A percentile compares a stretch with the other conserved stretches of the same genome.
These are phyloP conservation scores for Falco cherrug DNA, from an alignment of 2,797 vertebrate genomes.

Conservation along the genomic window DNA sequence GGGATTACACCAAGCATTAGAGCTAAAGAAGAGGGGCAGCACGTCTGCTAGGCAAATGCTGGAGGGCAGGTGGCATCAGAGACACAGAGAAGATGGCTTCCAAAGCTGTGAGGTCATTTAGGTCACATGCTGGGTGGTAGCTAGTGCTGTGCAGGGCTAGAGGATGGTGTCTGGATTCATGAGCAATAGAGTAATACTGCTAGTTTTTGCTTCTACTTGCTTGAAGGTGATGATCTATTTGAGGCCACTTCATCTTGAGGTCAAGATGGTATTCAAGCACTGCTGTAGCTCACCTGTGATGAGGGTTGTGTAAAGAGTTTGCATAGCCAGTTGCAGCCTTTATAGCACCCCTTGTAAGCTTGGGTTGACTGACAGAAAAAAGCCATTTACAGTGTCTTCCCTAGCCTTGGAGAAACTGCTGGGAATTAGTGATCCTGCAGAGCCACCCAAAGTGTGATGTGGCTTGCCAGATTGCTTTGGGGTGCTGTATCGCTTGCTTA, in stretches of 20 bases:
- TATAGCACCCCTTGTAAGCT: background rate
- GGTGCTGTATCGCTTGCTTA: accelerated
- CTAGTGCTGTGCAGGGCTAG: background rate
- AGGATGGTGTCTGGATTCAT: background rate
- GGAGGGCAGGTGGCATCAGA: background rate
- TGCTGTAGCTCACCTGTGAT: background rate
- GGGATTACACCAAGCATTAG: background rate
- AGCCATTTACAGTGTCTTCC: background rate
- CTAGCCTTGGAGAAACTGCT: background rate
- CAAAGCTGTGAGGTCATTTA: background rate
- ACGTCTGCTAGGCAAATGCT: accelerated
- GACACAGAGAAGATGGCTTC: background rate
- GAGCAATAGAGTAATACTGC: background rate
- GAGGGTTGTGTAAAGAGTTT: background rate
- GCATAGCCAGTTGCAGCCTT: background rate
- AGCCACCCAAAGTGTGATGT: background rate
- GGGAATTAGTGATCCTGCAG: background rate
- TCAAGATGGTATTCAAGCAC: background rate
- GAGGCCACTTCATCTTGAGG: background rate
- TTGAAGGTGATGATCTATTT: background rate
- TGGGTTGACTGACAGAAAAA: background rate
- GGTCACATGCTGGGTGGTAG: background rate
- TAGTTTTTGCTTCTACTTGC: background rate
- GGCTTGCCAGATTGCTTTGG: background rate
- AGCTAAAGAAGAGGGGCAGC: background rate